Percentiles rank a stretch among this genome's conserved stretches.
phyloP scores from a whole-genome alignment of 2,888 invertebrate species.

The Mactromeris polynyma region DNA sequence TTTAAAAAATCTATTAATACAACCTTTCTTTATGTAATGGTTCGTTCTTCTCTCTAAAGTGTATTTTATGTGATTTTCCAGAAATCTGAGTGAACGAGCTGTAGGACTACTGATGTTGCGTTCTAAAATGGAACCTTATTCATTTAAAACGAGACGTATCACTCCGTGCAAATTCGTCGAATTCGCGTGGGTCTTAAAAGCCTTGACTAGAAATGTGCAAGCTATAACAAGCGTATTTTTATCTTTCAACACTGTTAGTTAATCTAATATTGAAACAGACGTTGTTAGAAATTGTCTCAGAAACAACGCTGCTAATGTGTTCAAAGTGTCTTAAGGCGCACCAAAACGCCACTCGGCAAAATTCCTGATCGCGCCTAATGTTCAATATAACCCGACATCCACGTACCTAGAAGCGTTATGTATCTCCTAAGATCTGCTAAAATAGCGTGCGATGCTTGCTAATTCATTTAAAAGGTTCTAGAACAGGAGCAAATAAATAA shows the following conservation, averaged over 20 bases:
- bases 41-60: too few relatives aligned
- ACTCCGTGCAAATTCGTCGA: neutral
- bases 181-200: neutral
- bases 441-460: neutral
- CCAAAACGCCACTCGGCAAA: neutral
- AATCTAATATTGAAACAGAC: neutral
- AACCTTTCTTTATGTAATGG: too few relatives aligned
- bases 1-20: too few relatives aligned
- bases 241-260: neutral
- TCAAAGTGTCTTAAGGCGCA: neutral
- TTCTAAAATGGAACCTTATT: neutral
- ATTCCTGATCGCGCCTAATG: too few relatives aligned
- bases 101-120: too few relatives aligned
- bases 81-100: too few relatives aligned
- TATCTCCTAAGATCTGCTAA: neutral
- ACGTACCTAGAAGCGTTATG: neutral
- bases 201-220: neutral
- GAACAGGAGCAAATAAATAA: neutral
- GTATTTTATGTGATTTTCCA: too few relatives aligned
- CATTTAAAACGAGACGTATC: neutral
- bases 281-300: neutral
- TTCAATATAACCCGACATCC: neutral
- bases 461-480: neutral
- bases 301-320: neutral
- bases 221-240: neutral